Evolutionary conservation across 2,113 vertebrate genomes (phyloP), one percentile per base, ranked within the genome.

Genomic region (Pseudorasbora parva): DNA sequence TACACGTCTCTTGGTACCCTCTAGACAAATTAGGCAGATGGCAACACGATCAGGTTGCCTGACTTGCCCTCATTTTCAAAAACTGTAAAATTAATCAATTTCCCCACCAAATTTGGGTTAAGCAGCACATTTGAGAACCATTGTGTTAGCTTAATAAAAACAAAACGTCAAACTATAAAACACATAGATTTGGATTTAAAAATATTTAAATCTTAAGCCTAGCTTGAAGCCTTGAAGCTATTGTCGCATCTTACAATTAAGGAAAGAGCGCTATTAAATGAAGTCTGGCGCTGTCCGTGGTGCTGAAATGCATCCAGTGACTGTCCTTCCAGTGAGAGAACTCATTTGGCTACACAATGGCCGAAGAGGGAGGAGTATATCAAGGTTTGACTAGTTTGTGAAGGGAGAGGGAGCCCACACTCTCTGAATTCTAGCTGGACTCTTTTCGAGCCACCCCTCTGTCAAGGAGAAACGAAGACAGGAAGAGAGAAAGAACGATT

Each of bases 391-490:
- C 51, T 80, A 54, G 85, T 74, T 49, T 66, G 79, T 69, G 47
- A 81, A 81, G 72, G 43, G 41, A 49, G 43, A 66, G 41, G 17
- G 8, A 66, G 59, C 77, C 60, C 64, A 62, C 57, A 68, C 68
- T 59, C 45, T 43, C 64, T 27, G 74, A 82, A 76, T 78, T 84
- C 76, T 79, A 74, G 82, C 82, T 86, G 73, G 72, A 71, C 87
- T 82, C 74, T 47, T 51, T 56, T 78, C 57, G 49, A 85, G 82
- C 80, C 83, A 66, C 83, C 80, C 83, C 83, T 87, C 76, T 82
- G 45, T 78, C 80, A 85, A 81, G 78, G 69, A 62, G 80, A 80
- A 78, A 82, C 62, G 64, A 57, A 69, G 84, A 79, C 59, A 62
- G 75, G 41, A 76, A 82, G 79, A 57, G 83, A 85, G 84, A 84